phyloP scores from a whole-genome alignment of 2,797 vertebrate genomes.

The Nasua narica region DNA sequence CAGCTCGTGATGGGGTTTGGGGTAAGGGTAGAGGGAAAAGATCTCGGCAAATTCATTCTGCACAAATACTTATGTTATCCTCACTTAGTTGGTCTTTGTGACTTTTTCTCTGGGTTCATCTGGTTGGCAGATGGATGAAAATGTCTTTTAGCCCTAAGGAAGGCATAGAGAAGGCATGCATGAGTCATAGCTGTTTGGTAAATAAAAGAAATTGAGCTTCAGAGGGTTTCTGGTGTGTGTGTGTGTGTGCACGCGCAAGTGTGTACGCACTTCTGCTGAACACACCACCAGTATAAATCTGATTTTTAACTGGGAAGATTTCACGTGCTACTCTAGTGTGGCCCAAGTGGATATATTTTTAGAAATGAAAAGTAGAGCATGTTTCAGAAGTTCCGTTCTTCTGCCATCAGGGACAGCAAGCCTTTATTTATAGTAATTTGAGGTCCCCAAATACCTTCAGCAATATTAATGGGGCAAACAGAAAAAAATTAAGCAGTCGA shows the following conservation, averaged over 20 bases:
- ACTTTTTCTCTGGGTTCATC: background rate
- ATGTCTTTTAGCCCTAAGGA: background rate
- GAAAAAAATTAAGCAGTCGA: slow-evolving; percentile 1
- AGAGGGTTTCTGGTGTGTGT: background rate
- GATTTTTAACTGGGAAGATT: slow-evolving; percentile 18
- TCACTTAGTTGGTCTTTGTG: background rate
- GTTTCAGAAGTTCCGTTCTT: slow-evolving; percentile 42
- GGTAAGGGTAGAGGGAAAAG: background rate
- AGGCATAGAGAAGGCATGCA: background rate
- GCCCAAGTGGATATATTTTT: slow-evolving; percentile 40
- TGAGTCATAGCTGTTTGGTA: background rate
- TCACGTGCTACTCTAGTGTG: background rate
- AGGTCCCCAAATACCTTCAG: background rate
- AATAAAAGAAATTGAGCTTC: background rate
- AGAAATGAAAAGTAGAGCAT: slow-evolving; percentile 54
- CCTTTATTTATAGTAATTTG: slow-evolving; percentile 58
- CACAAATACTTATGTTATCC: background rate
- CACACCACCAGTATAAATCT: background rate
- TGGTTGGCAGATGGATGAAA: slow-evolving; percentile 2
- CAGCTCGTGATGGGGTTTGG: background rate
- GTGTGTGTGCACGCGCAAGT: no score
- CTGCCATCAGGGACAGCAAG: background rate
- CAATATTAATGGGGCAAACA: background rate
- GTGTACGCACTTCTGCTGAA: background rate
- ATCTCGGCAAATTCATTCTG: slow-evolving; percentile 45